These are phyloP conservation scores for Schizopygopsis pylzovi DNA, from an alignment of 2,797 vertebrate genomes.

Conservation along the genomic window DNA sequence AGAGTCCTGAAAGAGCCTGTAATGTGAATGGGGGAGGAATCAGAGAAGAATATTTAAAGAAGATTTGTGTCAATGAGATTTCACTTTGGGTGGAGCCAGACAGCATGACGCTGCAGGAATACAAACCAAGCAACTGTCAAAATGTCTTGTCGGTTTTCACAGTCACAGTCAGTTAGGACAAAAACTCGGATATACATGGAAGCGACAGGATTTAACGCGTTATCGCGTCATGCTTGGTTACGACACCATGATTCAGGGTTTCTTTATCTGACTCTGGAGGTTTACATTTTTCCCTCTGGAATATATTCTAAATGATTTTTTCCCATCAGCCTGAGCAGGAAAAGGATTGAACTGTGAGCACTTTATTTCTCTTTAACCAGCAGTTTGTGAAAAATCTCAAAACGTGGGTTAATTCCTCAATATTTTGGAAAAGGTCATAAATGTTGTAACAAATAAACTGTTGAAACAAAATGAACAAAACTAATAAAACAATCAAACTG, in stretches of 20 bases:
- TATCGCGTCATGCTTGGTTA: background rate
- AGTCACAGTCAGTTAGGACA: slow-evolving; percentile 1
- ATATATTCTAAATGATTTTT: background rate
- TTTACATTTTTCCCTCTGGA: background rate
- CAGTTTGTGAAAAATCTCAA: background rate
- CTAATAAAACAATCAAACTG: background rate
- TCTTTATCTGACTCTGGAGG: slow-evolving; percentile 11
- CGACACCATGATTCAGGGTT: slow-evolving; percentile 14
- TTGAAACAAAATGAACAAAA: background rate
- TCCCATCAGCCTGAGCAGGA: background rate
- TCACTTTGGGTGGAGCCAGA: background rate
- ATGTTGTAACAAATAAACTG: background rate
- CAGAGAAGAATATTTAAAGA: background rate
- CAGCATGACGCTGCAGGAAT: background rate
- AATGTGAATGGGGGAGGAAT: background rate
- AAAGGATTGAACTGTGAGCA: background rate
- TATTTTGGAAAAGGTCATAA: background rate
- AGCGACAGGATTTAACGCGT: slow-evolving; percentile 2
- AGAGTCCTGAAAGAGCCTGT: background rate
- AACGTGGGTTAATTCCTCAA: background rate
- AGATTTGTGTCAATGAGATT: background rate
- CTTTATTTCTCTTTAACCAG: background rate
- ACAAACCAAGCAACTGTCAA: background rate
- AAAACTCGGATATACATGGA: slow-evolving; percentile 9
- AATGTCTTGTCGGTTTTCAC: background rate